These are phyloP conservation scores for Aricia artaxerxes DNA, from an alignment of 2,888 invertebrate genomes.

Conservation along the genomic window DNA sequence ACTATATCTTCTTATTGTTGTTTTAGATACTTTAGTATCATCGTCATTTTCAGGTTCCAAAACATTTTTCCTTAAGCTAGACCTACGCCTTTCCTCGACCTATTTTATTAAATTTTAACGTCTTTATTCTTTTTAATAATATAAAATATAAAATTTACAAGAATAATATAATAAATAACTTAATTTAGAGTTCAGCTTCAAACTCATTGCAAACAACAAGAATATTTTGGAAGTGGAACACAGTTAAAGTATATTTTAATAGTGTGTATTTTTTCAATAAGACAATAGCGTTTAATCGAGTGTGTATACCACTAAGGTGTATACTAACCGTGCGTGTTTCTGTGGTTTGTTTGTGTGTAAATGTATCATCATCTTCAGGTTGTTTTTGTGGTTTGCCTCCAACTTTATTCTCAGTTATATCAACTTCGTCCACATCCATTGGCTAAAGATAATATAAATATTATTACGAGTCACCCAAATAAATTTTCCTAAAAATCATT, in stretches of 20 bases:
- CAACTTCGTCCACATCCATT: constrained; percentile 24
- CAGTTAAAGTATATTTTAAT: not conserved
- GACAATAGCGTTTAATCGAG: not conserved
- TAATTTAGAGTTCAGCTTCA: not conserved
- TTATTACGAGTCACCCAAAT: not conserved
- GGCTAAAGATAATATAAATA: not conserved
- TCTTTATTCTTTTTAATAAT: not conserved
- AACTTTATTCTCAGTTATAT: constrained; percentile 1
- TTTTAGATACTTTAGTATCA: constrained; percentile 5
- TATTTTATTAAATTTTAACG: not conserved
- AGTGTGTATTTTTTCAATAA: not conserved
- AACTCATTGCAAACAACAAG: not conserved
- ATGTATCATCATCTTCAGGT: constrained; percentile 21
- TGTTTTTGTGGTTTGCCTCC: not conserved
- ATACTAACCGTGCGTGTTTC: constrained; percentile 23
- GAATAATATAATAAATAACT: not conserved
- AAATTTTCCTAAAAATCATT: not conserved
- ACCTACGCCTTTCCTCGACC: constrained; percentile 6
- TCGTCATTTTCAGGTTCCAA: not conserved
- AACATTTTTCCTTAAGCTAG: constrained; percentile 7
- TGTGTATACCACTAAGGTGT: not conserved
- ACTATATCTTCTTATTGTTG: not conserved
- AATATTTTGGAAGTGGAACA: not conserved
- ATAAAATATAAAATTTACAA: not conserved
- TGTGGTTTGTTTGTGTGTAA: constrained; percentile 21